phyloP scores from a whole-genome alignment of 2,888 invertebrate species.

The Nesidiocoris tenuis region DNA sequence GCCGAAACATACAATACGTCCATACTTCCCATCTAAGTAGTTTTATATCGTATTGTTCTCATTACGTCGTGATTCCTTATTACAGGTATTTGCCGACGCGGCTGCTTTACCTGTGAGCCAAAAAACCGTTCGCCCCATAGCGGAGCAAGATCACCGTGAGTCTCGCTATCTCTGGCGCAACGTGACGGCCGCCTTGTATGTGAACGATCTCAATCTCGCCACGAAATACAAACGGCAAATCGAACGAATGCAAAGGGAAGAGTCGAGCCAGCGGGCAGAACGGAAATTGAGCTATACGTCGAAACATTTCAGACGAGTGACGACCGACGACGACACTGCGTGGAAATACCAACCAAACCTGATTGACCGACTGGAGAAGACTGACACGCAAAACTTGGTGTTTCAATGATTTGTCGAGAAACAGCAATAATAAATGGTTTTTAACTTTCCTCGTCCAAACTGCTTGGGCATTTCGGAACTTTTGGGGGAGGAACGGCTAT shows the following conservation, averaged over 20 bases:
- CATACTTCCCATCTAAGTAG: too few species aligned
- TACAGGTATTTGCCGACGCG: conserved; percentile 80
- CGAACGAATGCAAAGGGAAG: conserved; percentile 93
- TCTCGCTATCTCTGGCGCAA: conserved; percentile 95
- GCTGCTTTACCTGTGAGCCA: conserved; percentile 76
- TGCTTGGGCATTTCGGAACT: too few species aligned
- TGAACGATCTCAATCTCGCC: conserved; percentile 87
- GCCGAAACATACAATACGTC: too few species aligned
- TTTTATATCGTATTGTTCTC: too few species aligned
- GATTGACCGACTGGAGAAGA: conserved; percentile 16
- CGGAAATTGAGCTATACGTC: neutral
- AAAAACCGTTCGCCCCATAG: conserved; percentile 84
- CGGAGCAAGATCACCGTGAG: conserved; percentile 81
- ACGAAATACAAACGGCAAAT: conserved; percentile 85
- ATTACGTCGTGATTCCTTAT: too few species aligned
- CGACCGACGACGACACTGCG: conserved; percentile 18
- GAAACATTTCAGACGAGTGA: neutral
- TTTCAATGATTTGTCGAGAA: neutral
- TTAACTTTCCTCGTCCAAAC: too few species aligned
- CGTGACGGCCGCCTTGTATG: conserved; percentile 88
- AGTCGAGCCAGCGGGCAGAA: conserved; percentile 59
- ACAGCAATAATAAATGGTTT: neutral
- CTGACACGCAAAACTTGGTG: neutral
- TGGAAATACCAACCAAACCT: conserved; percentile 30
- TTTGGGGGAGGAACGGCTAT: too few species aligned